Percentiles rank a stretch among this genome's conserved stretches.
Conservation (phyloP, 2,888 invertebrate genomes). For the Pinctada fucata region DNA sequence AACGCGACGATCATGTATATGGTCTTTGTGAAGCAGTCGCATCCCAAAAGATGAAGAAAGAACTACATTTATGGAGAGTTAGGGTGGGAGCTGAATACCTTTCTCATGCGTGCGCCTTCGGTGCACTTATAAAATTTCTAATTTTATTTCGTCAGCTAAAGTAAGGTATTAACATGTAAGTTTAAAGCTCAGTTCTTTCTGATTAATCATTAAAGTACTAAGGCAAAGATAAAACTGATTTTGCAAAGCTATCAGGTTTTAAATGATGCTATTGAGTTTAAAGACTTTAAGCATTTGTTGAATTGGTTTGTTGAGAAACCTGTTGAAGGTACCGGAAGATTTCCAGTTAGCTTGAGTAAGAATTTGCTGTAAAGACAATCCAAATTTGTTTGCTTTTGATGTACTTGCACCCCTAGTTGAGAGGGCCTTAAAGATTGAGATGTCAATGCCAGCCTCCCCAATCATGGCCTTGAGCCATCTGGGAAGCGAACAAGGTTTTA, state of each 20-base stretch:
- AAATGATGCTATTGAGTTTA: too few species aligned
- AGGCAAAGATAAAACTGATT: not conserved
- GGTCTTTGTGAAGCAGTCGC: too few species aligned
- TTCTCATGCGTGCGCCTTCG: not conserved
- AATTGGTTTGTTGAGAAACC: not conserved
- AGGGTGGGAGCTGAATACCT: not conserved
- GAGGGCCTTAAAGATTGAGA: not conserved
- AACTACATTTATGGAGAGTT: not conserved
- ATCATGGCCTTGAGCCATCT: slow-evolving; percentile 6
- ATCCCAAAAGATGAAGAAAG: not conserved
- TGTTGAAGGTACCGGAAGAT: not conserved
- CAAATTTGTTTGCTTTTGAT: slow-evolving; percentile 15
- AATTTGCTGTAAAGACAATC: slow-evolving; percentile 5
- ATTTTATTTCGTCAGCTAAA: not conserved
- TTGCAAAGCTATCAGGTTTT: not conserved
- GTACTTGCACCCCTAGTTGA: slow-evolving; percentile 7
- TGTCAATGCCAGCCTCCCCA: slow-evolving; percentile 6
- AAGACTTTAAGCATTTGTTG: too few species aligned
- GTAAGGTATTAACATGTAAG: not conserved
- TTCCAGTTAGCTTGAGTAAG: slow-evolving; percentile 10
- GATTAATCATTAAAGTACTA: not conserved
- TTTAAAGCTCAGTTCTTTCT: not conserved
- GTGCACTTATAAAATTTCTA: not conserved
- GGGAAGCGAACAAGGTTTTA: not conserved
- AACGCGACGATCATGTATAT: too few species aligned